Conservation (phyloP, 2,113 vertebrate genomes). For the Callaeas wilsoni region DNA sequence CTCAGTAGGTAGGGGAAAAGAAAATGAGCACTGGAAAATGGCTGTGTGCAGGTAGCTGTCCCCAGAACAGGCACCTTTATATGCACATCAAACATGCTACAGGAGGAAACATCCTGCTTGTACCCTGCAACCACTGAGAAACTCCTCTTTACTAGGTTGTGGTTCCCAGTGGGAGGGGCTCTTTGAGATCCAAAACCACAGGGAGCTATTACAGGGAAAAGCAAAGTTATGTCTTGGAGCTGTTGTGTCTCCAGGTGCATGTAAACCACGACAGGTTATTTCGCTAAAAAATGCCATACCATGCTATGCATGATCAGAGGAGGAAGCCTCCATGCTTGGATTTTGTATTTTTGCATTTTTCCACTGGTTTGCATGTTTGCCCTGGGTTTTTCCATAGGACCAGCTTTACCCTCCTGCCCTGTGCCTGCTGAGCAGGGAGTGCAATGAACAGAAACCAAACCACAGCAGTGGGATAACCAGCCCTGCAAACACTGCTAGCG, state of each 20-base stretch:
- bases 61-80: neutral
- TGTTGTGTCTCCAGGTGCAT: neutral
- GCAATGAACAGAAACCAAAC: neutral
- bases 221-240: neutral
- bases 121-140: neutral
- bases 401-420: neutral
- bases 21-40: neutral
- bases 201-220: neutral
- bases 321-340: neutral
- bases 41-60: slow-evolving; percentile 7
- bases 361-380: rapidly evolving
- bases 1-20: slow-evolving; percentile 1
- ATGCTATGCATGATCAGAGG: neutral
- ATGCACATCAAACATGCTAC: rapidly evolving
- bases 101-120: neutral
- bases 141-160: neutral
- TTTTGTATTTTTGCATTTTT: neutral
- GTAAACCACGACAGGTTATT: neutral
- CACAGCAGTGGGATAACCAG: neutral
- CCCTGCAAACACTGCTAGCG: neutral
- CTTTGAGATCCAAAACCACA: neutral
- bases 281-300: neutral
- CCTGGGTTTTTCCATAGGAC: neutral
- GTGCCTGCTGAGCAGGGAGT: neutral
- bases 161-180: neutral